Percentiles rank a stretch among this genome's conserved stretches.
phyloP scores from a whole-genome alignment of 2,888 invertebrate species.

The Endomychus coccineus region DNA sequence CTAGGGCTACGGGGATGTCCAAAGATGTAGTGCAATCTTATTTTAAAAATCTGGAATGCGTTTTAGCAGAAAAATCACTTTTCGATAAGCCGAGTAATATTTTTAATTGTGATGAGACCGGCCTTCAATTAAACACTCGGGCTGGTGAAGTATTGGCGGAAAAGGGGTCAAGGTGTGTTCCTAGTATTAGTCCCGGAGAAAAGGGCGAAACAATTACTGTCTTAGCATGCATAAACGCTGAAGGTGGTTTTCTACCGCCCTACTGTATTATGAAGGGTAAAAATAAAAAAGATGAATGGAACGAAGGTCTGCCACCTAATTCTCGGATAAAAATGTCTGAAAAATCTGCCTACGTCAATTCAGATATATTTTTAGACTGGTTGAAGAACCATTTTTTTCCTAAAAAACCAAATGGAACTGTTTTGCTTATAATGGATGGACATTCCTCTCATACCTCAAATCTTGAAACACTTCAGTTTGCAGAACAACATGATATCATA shows the following conservation, averaged over 20 bases:
- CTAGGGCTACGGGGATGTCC: not conserved
- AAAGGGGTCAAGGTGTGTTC: conserved; percentile 27
- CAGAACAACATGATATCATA: conserved; percentile 26
- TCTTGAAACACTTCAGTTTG: conserved; percentile 22
- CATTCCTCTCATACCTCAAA: conserved; percentile 27
- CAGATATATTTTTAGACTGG: conserved; percentile 19
- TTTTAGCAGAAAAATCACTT: conserved; percentile 26
- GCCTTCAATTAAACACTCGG: conserved; percentile 36
- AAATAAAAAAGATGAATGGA: conserved; percentile 19
- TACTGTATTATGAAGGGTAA: conserved; percentile 18
- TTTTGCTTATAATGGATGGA: conserved; percentile 30
- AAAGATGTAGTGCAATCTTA: conserved; percentile 9
- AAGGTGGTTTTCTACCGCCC: conserved; percentile 26
- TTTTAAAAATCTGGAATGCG: conserved; percentile 17
- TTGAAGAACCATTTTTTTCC: conserved; percentile 26
- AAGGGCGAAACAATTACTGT: conserved; percentile 33
- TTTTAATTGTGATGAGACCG: conserved; percentile 27
- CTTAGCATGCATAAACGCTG: conserved; percentile 34
- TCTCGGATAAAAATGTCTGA: conserved; percentile 19
- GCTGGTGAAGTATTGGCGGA: conserved; percentile 29
- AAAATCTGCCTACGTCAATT: conserved; percentile 22
- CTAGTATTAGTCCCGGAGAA: conserved; percentile 25
- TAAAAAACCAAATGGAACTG: conserved; percentile 27
- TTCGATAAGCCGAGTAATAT: conserved; percentile 21
- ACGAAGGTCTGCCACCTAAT: conserved; percentile 21